These are phyloP conservation scores for Dynastes grantii DNA, from an alignment of 2,888 invertebrate genomes.

Conservation along the genomic window DNA sequence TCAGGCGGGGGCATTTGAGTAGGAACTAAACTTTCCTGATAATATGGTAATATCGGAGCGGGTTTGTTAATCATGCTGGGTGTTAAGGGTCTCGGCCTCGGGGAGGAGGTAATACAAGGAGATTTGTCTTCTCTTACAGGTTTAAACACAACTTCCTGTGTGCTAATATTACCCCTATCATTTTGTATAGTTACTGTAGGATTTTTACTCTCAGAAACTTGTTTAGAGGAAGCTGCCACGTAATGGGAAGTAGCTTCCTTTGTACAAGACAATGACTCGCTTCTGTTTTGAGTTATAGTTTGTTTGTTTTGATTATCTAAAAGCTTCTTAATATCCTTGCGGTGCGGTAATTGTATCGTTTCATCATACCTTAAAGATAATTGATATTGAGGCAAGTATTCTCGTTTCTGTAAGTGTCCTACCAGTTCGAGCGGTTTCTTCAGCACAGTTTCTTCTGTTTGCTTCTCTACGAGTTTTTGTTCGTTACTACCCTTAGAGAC, in stretches of 20 bases:
- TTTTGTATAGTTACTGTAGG: constrained; percentile 63
- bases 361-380: constrained; percentile 60
- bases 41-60: constrained; percentile 83
- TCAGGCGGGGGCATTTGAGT: constrained; percentile 77
- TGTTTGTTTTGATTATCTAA: constrained; percentile 50
- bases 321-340: constrained; percentile 57
- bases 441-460: constrained; percentile 62
- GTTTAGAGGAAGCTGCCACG: constrained; percentile 20
- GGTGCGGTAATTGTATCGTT: constrained; percentile 56
- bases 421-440: constrained; percentile 63
- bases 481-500: constrained; percentile 51
- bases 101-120: constrained; percentile 72
- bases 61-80: constrained; percentile 84
- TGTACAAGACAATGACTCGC: constrained; percentile 29
- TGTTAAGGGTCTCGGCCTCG: constrained; percentile 76
- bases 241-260: neutral
- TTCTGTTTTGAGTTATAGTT: constrained; percentile 9
- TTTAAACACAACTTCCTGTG: constrained; percentile 73
- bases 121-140: constrained; percentile 75
- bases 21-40: constrained; percentile 85
- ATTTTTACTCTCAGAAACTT: constrained; percentile 56
- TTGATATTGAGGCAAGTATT: constrained; percentile 78
- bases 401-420: constrained; percentile 74
- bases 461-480: constrained; percentile 57
- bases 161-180: constrained; percentile 68